These are phyloP conservation scores for Drosophila athabasca DNA, from an alignment of 1,140 invertebrate genomes.

Conservation along the genomic window DNA sequence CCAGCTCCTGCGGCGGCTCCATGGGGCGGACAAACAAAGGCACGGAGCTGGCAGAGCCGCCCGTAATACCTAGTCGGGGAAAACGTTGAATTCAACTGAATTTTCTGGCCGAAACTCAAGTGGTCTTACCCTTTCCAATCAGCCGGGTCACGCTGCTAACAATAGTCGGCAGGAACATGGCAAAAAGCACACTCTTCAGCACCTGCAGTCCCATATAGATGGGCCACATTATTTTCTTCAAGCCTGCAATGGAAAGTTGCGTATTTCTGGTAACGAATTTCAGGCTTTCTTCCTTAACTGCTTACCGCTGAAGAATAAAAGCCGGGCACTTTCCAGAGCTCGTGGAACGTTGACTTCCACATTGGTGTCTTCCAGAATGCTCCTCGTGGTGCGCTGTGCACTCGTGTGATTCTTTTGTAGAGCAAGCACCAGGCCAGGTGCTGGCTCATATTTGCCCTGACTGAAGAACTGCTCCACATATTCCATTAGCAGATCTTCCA, in stretches of 20 bases:
- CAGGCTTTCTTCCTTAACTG: accelerated
- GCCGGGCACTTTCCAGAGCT: constrained; percentile 85
- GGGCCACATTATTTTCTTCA: constrained; percentile 92
- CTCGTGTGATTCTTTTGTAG: constrained; percentile 66
- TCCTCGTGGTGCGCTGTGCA: constrained; percentile 32
- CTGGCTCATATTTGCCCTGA: constrained; percentile 72
- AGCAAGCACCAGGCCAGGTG: constrained; percentile 66
- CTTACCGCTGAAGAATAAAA: constrained; percentile 85
- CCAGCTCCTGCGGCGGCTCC: constrained; percentile 85
- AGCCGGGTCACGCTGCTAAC: constrained; percentile 92
- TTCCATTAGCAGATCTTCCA: constrained; percentile 70
- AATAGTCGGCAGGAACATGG: constrained; percentile 92
- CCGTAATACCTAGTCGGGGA: constrained; percentile 53
- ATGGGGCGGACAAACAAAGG: constrained; percentile 75
- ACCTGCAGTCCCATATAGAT: constrained; percentile 91
- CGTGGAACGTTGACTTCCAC: constrained; percentile 69
- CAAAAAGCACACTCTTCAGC: constrained; percentile 90
- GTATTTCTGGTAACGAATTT: neutral
- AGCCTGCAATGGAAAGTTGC: constrained; percentile 79
- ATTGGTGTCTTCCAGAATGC: constrained; percentile 59
- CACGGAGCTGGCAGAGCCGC: constrained; percentile 68
- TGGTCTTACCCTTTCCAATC: constrained; percentile 89
- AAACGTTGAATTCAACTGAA: neutral
- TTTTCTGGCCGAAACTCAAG: neutral
- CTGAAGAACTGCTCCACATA: constrained; percentile 77